Evolutionary conservation across 2,888 invertebrate genomes (phyloP).

Genomic region (Machimus rusticus): DNA sequence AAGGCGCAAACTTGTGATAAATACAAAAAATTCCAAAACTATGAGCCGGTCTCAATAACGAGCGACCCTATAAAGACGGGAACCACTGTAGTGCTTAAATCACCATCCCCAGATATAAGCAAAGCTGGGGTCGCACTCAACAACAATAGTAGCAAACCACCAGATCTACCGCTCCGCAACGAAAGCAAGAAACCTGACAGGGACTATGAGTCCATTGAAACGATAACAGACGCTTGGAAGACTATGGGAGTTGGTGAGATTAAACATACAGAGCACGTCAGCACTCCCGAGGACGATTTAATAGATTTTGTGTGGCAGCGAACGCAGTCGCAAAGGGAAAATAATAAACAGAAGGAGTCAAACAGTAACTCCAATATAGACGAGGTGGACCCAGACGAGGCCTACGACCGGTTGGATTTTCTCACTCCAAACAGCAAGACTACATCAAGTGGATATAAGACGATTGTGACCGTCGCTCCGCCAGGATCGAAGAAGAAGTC

Average conservation of each 20-base stretch:
- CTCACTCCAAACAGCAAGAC: slow-evolving; percentile 79
- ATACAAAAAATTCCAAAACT: slow-evolving; percentile 59
- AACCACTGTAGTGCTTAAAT: slow-evolving; percentile 58
- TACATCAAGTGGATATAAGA: slow-evolving; percentile 75
- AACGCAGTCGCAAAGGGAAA: slow-evolving; percentile 59
- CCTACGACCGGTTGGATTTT: slow-evolving; percentile 82
- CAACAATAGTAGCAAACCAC: slow-evolving; percentile 50
- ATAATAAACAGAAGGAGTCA: slow-evolving; percentile 65
- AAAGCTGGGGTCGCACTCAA: neutral
- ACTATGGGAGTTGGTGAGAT: slow-evolving; percentile 79
- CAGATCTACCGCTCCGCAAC: slow-evolving; percentile 57
- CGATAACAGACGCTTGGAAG: slow-evolving; percentile 81
- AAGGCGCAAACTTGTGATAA: slow-evolving; percentile 55
- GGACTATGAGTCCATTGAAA: slow-evolving; percentile 78
- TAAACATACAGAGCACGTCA: slow-evolving; percentile 71
- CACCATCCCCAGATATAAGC: slow-evolving; percentile 11
- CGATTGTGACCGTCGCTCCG: slow-evolving; percentile 71
- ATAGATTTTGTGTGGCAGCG: slow-evolving; percentile 63
- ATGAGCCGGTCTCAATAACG: slow-evolving; percentile 61
- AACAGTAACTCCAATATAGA: slow-evolving; percentile 60
- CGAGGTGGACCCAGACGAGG: slow-evolving; percentile 51
- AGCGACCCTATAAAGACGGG: slow-evolving; percentile 57
- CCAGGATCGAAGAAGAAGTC: slow-evolving; percentile 58
- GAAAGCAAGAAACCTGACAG: slow-evolving; percentile 54
- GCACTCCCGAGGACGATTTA: slow-evolving; percentile 58